Evolutionary conservation across 2,888 invertebrate genomes (phyloP).

Genomic region (Rhogogaster chlorosoma): DNA sequence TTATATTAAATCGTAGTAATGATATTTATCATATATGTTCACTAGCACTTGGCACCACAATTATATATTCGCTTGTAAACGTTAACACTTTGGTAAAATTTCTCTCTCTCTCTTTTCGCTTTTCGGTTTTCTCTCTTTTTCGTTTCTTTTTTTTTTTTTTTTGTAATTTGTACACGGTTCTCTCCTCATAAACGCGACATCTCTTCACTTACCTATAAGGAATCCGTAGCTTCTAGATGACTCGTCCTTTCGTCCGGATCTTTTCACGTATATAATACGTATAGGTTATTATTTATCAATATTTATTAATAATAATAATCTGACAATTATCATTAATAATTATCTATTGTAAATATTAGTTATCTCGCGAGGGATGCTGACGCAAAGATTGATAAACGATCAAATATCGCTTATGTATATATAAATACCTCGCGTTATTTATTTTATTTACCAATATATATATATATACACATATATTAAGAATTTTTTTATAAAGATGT

Average conservation of each 20-base stretch:
- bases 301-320: neutral
- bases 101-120: neutral
- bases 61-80: neutral
- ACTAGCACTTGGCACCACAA: conserved; percentile 30
- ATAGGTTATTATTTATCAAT: neutral
- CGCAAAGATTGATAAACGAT: too few species aligned
- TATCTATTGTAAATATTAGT: neutral
- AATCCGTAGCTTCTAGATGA: conserved; percentile 45
- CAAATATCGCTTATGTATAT: too few species aligned
- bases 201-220: conserved; percentile 45
- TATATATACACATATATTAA: neutral
- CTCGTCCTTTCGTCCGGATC: conserved; percentile 6
- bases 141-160: conserved; percentile 15
- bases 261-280: neutral
- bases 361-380: too few species aligned
- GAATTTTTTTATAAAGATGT: too few species aligned
- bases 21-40: neutral
- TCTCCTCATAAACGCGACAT: conserved; percentile 6
- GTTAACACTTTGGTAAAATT: conserved; percentile 2
- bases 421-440: too few species aligned
- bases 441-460: neutral
- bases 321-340: neutral
- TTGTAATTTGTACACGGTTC: neutral
- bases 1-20: neutral
- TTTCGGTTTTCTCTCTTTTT: neutral